Base-by-base conservation (phyloP, 2,797 vertebrate species). In the Malurus splendens region DNA sequence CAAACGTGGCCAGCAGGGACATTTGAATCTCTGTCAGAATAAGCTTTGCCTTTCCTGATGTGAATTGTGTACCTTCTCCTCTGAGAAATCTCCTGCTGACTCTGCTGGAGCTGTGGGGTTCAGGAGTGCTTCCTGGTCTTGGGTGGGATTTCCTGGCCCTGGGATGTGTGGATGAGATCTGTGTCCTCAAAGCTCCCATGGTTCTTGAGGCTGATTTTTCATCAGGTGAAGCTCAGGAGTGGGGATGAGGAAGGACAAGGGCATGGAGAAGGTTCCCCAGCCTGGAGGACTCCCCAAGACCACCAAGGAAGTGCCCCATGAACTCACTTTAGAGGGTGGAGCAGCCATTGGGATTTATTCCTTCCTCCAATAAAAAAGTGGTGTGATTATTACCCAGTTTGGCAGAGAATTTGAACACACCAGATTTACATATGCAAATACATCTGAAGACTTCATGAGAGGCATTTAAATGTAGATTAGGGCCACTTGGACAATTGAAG, bases 241-340 rank as follows among this genome's bases (percentile, higher is more conserved):
- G n/a, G 7, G 10, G n/a, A 20, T 6, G 14, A 59, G 57, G 28
- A 60, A 67, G 24, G 28, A 41, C 5, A 32, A 19, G 27, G 4
- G 1, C 17, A 24, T n/a, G 30, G 2, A 56, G 8, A 3, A 11
- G 9, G 6, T 32, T 4, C 15, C 8, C 9, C n/a, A 32, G 36
- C 42, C 18, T 71, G 23, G 27, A 54, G 48, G 24, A 4, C 8
- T 65, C 39, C 15, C 30, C 65, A 12, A 10, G 54, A 10, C 18
- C 22, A 8, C 25, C 41, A 28, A 32, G 32, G 44, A 25, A 54
- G 7, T 14, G 6, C 2, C 2, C 10, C 19, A 55, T 25, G 13
- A 51, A 4, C 13, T 77, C 6, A 1, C 7, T 1, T 38, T 44
- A 9, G 7, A 47, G 67, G 28, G n/a, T 23, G 39, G 27, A 68